These are phyloP conservation scores for Drosophila sulfurigaster DNA, from an alignment of 1,140 invertebrate species.

Conservation along the genomic window DNA sequence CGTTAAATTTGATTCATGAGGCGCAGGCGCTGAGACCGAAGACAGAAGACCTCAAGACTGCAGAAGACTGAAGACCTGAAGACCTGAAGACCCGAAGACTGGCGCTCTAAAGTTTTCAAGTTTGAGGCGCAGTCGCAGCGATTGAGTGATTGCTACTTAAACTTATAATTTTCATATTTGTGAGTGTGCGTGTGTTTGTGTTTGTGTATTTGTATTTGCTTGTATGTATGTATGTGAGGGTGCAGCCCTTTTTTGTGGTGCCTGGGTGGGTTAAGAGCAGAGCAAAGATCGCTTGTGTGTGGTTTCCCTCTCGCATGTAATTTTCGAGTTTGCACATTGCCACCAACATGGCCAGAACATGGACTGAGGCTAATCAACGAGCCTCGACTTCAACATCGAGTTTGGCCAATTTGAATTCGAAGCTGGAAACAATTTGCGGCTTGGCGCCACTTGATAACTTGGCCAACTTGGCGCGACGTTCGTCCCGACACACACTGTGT, in stretches of 20 bases:
- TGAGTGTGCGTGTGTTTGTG: slow-evolving; percentile 45
- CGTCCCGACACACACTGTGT: slow-evolving; percentile 15
- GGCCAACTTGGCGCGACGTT: slow-evolving; percentile 25
- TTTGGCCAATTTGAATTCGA: slow-evolving; percentile 77
- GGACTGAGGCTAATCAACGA: slow-evolving; percentile 64
- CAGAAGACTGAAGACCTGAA: slow-evolving; percentile 15
- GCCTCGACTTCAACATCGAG: not conserved
- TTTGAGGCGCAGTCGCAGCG: slow-evolving; percentile 66
- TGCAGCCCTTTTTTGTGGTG: slow-evolving; percentile 41
- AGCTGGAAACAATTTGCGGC: slow-evolving; percentile 78
- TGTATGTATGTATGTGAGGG: slow-evolving; percentile 48
- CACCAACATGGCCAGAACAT: slow-evolving; percentile 80
- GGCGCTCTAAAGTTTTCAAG: slow-evolving; percentile 17
- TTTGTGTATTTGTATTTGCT: slow-evolving; percentile 9
- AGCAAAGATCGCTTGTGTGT: slow-evolving; percentile 26
- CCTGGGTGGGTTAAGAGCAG: slow-evolving; percentile 54
- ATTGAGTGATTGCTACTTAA: slow-evolving; percentile 85
- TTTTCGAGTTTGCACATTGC: slow-evolving; percentile 84
- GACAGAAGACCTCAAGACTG: slow-evolving; percentile 16
- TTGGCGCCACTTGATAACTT: slow-evolving; percentile 84
- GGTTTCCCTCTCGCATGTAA: slow-evolving; percentile 60
- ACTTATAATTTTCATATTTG: slow-evolving; percentile 85
- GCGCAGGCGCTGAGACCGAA: slow-evolving; percentile 48
- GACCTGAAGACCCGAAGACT: slow-evolving; percentile 5
- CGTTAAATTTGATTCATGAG: slow-evolving; percentile 85